Evolutionary conservation across 2,888 invertebrate species (phyloP), one percentile per base, ranked within the genome.

Genomic region (Tenthredo distinguenda): DNA sequence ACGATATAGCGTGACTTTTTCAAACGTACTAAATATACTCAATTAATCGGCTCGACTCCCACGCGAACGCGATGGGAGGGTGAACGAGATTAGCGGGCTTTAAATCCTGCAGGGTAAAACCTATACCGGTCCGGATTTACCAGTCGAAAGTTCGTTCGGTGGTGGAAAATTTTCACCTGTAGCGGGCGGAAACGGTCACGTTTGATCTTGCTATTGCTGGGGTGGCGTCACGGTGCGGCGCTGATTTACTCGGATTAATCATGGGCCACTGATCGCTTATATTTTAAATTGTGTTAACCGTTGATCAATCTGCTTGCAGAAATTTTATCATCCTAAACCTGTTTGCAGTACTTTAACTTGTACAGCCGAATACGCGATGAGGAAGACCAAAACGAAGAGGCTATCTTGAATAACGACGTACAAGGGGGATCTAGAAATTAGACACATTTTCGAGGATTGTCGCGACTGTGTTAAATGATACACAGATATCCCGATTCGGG

Each of bases 161-260:
- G 55, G 58, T 58, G 81, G 21, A 37, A 58, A 81, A 81, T 81
- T 81, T 81, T 37, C 40, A 81, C 21, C 62, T 81, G 81, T 77
- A 55, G 55, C 31, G 18, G 9, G 37, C 50, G 79, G 50, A 18
- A 55, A 81, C 81, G 15, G 21, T 50, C 37, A 81, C 81, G 58
- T 58, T 81, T 81, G 58, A 77, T 77, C 77, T 77, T 55, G 31
- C 50, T 34, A 3, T 1, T 34, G 37, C 71, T n/a, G 26, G 21
- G 26, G 76, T 9, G 47, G 15, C 47, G 12, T 47, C 47, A 47
- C 47, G 47, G 47, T 12, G 43, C 15, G 40, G 40, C 26, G n/a
- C 21, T 62, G 81, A 81, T 81, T 81, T 40, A 40, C 58, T n/a
- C 40, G 40, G n/a, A 81, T 81, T 81, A 62, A 81, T 81, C 62